Percentiles rank a stretch among this genome's conserved stretches.
phyloP scores from a whole-genome alignment of 92 coral and sea anemone genomes.

The Muricea muricata region DNA sequence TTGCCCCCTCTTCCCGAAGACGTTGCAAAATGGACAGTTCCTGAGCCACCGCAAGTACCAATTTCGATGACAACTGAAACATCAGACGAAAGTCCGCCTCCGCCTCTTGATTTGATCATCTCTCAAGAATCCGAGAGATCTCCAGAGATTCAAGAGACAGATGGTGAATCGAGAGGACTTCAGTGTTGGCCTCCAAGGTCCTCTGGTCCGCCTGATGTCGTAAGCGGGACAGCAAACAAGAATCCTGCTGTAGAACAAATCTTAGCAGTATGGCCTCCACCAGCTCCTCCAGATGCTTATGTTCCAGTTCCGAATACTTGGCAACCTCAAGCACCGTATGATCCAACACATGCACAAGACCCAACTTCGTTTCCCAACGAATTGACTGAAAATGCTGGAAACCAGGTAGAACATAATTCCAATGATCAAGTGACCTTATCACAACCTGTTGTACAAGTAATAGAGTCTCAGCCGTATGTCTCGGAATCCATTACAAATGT shows the following conservation, averaged over 20 bases:
- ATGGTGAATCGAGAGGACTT: conserved; percentile 59
- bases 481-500: not conserved
- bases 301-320: not conserved
- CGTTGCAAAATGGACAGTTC: conserved; percentile 73
- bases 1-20: conserved; percentile 64
- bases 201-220: conserved; percentile 50
- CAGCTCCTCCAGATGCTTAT: conserved; percentile 82
- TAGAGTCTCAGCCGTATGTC: not conserved
- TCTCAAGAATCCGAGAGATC: conserved; percentile 5
- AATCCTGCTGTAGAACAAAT: conserved; percentile 36
- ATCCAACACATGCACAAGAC: not conserved
- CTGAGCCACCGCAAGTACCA: conserved; percentile 26
- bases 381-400: not conserved
- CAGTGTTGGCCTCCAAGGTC: conserved; percentile 95
- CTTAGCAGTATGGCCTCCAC: conserved; percentile 85
- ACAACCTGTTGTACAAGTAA: not conserved
- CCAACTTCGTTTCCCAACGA: not conserved
- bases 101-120: not conserved
- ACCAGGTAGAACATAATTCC: not conserved
- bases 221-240: not conserved
- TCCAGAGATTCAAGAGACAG: not conserved
- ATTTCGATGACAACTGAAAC: conserved; percentile 68
- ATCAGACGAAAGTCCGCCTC: not conserved
- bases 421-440: not conserved
- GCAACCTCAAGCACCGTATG: not conserved